These are phyloP conservation scores for Pristionchus exspectatus DNA, from an alignment of 2,888 invertebrate genomes.

Conservation along the genomic window DNA sequence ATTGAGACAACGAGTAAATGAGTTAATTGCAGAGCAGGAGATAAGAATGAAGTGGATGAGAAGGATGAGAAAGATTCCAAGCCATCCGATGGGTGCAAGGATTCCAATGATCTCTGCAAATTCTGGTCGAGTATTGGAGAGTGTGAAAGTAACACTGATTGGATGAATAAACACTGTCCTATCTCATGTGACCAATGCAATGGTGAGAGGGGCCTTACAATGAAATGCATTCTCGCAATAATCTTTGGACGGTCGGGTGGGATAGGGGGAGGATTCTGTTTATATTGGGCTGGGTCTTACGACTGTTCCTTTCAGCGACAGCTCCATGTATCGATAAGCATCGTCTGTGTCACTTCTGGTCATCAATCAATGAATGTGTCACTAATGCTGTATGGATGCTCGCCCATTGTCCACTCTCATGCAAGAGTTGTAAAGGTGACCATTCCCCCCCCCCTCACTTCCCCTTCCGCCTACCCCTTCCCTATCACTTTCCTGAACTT, in stretches of 20 bases:
- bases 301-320: constrained; percentile 60
- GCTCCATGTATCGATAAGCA: constrained; percentile 76
- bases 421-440: constrained; percentile 76
- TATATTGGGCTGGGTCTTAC: constrained; percentile 14
- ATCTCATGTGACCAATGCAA: constrained; percentile 77
- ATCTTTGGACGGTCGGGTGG: constrained; percentile 71
- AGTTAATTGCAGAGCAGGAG: neutral
- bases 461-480: neutral
- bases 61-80: neutral
- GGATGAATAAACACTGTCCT: constrained; percentile 77
- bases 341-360: constrained; percentile 76
- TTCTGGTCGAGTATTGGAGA: constrained; percentile 79
- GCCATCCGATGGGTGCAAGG: constrained; percentile 63
- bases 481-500: constrained; percentile 23
- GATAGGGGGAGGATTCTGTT: neutral
- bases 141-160: constrained; percentile 75
- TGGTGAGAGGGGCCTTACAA: constrained; percentile 57
- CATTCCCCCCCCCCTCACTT: neutral
- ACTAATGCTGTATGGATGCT: constrained; percentile 79
- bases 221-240: constrained; percentile 63
- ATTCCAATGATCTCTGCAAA: constrained; percentile 78
- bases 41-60: neutral
- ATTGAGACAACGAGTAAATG: neutral
- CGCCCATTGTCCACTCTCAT: constrained; percentile 75
- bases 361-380: constrained; percentile 76